Evolutionary conservation across 2,113 vertebrate genomes (phyloP), one percentile per base, ranked within the genome.

Genomic region (Poicephalus gulielmi): DNA sequence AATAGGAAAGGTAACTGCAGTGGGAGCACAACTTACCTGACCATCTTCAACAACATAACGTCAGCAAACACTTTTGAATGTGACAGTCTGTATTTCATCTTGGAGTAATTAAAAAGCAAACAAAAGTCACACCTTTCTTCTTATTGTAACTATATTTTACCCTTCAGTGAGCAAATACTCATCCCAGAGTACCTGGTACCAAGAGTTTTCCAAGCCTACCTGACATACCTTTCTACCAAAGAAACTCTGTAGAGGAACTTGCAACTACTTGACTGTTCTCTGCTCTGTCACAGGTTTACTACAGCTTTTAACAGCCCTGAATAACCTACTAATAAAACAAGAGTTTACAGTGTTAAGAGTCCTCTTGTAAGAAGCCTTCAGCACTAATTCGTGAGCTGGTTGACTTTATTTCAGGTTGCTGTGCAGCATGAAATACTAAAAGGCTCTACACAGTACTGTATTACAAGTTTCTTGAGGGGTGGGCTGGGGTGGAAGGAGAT

Each of bases 1-100:
- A 97, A 43, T 35, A 97, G 95, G 96, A 95, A 95, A 73, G 39
- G 44, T 28, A 57, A 35, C 12, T 78, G 69, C 35, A 88, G 50
- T 13, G 63, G 69, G 55, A 78, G 30, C 57, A 67, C 55, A 74
- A 3, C 19, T 86, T 41, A 53, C 24, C 44, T 60, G 35, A 59
- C 28, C 46, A 50, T 60, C 49, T 53, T 70, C 64, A 64, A 5
- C 31, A 64, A 3, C 30, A n/a, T 75, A 28, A 35, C 23, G 50
- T 46, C 8, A 30, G 46, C 60, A 79, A 44, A 59, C 52, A 16
- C 4, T 18, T 59, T 63, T 93, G 22, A 46, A 30, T 35, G 60
- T 82, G n/a, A 68, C 16, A 7, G 41, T 41, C 20, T 67, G 19
- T 81, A 63, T 60, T 86, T 92, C 62, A 66, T n/a, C 30, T 77